Evolutionary conservation across 2,113 vertebrate species (phyloP), one percentile per base, ranked within the genome.

Genomic region (Desmodus rotundus): DNA sequence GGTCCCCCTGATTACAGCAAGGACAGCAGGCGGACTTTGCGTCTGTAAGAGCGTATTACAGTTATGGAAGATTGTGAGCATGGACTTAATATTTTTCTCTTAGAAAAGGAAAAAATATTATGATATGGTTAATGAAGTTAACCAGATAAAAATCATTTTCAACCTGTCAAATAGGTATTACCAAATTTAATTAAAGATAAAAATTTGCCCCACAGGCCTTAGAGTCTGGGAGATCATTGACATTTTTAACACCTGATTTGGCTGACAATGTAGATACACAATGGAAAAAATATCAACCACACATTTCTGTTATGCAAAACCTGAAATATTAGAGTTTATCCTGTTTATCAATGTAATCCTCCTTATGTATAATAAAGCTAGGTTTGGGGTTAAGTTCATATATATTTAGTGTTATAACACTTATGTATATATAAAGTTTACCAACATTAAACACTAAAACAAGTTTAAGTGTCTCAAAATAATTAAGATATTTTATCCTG

Each of bases 371-470:
- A 56, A 16, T 52, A 33, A 67, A 31, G 17, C 20, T 63, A 13
- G 5, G 22, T 95, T 95, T 73, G 41, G 70, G 28, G 56, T 80
- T 58, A 94, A 92, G 3, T 87, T 89, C 87, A 12, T 16, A 52
- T 96, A 89, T 70, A 80, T 89, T 86, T 2, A 36, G 47, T 28
- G 63, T 94, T 58, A 77, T 82, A 82, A 82, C 50, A 88, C 47
- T 91, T 28, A n/a, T 83, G 2, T 33, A 41, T 86, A 45, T 47
- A 7, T 85, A 63, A 52, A 26, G 13, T 68, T 91, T 91, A 89
- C 26, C 52, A 96, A 93, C 47, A 92, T 89, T 84, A 80, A 80
- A 88, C 86, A 88, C 6, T 10, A 31, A 96, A 73, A 19, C 8
- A 36, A 36, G 19, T 61, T 67, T 86, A 87, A 61, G 92, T 67